Evolutionary conservation across 2,888 invertebrate genomes (phyloP), one percentile per base, ranked within the genome.

Genomic region (Tetragnatha montana): DNA sequence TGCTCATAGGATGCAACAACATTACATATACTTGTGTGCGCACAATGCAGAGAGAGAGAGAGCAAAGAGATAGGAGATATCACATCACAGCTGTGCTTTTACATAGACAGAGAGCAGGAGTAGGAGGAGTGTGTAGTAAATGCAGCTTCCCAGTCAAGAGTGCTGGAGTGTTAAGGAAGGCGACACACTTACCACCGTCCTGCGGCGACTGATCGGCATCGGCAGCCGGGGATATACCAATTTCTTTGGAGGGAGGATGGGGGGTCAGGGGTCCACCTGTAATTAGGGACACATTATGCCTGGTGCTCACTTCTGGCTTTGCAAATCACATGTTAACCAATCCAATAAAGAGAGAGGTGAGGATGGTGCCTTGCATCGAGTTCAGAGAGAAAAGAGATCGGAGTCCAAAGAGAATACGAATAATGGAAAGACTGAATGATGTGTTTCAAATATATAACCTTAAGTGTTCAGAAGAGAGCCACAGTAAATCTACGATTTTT

Each of bases 221-320:
- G 73, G 83, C 73, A 51, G 81, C 74, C 17, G 60, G 4, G 47
- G 87, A 19, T 50, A 91, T 82, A 71, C 82, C 89, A 78, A 91
- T 86, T 87, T 91, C 91, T 81, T 89, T 91, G 80, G 91, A 78
- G 83, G 91, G 74, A 70, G 91, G 60, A 60, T 91, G 91, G 21
- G 91, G 84, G 69, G 88, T 91, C 49, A 88, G 51, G 49, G 91
- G 89, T 73, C 89, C 91, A 89, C 91, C 91, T 88, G 88, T 51
- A 87, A 91, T 71, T n/a, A 88, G 81, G 83, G 60, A 91, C 84
- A 88, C 60, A 81, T 70, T 35, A 74, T 69, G 71, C 51, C 81
- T 69, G 81, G 35, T 74, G 78, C 21, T 87, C 68, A 75, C 51
- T 50, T 76, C 19, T 22, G 21, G 49, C 68, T 8, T 17, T 69